These are phyloP conservation scores for Paguma larvata DNA, from an alignment of 2,797 vertebrate genomes.

Conservation along the genomic window DNA sequence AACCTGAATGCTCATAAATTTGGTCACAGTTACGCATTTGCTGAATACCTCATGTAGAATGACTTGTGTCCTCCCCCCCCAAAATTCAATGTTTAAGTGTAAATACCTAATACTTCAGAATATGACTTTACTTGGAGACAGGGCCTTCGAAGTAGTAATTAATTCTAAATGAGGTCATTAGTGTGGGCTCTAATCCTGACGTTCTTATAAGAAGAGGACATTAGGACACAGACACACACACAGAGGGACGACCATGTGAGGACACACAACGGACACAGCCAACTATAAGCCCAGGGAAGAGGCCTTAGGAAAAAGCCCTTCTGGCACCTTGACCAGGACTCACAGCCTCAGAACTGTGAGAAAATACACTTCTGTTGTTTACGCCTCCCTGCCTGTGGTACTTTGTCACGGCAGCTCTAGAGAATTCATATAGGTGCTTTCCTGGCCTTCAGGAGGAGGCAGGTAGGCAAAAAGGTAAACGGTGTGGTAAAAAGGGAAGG, in stretches of 20 bases:
- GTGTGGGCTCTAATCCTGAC: background rate
- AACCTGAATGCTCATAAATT: background rate
- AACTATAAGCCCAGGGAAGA: background rate
- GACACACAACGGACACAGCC: background rate
- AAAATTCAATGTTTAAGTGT: background rate
- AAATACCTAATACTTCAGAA: background rate
- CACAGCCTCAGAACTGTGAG: background rate
- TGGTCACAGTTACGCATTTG: background rate
- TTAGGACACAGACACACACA: no score
- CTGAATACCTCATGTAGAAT: background rate
- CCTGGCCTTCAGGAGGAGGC: background rate
- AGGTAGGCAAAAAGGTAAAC: background rate
- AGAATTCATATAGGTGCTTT: background rate
- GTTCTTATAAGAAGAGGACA: background rate
- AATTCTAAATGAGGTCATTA: background rate
- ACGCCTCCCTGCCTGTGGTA: background rate
- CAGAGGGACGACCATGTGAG: background rate
- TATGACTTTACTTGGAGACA: background rate
- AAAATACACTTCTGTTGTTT: background rate
- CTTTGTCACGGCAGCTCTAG: background rate
- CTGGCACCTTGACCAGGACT: background rate
- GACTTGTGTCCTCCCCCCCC: background rate
- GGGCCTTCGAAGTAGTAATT: background rate
- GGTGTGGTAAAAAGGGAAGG: background rate
- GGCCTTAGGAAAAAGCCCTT: background rate